Conservation (phyloP, 2,113 vertebrate genomes). For the Nyctereutes procyonoides region DNA sequence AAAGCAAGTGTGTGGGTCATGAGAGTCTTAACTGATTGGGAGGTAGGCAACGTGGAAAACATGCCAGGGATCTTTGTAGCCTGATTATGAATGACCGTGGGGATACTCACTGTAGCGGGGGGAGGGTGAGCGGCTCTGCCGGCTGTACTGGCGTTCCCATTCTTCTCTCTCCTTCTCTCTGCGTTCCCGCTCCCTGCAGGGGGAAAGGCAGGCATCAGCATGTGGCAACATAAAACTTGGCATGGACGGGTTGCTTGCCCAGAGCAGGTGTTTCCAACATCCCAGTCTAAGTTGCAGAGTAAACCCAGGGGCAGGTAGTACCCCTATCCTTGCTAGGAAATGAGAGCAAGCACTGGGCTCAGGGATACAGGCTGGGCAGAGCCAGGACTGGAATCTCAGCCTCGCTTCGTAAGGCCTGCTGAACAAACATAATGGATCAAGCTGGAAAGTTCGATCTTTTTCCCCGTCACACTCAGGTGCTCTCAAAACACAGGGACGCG, state of each 20-base stretch:
- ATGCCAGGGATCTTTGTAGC: rapidly evolving
- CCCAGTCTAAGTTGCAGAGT: neutral
- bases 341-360: neutral
- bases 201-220: neutral
- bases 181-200: conserved; percentile 92
- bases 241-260: neutral
- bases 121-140: conserved; percentile 94
- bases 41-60: rapidly evolving
- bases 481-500: neutral
- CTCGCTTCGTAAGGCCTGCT: neutral
- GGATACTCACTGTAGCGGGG: conserved; percentile 91
- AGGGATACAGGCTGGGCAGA: neutral
- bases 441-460: rapidly evolving
- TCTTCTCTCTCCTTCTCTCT: conserved; percentile 95
- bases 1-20: neutral
- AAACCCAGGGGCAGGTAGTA: neutral
- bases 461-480: neutral
- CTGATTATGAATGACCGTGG: rapidly evolving
- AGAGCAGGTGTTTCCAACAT: neutral
- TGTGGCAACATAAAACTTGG: neutral
- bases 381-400: neutral
- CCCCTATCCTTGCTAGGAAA: neutral
- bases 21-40: too few species aligned
- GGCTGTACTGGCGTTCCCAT: conserved; percentile 95
- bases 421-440: rapidly evolving